Percentiles rank a stretch among this genome's conserved stretches.
Conservation (phyloP, 2,888 invertebrate genomes). For the Papilio gigon region DNA sequence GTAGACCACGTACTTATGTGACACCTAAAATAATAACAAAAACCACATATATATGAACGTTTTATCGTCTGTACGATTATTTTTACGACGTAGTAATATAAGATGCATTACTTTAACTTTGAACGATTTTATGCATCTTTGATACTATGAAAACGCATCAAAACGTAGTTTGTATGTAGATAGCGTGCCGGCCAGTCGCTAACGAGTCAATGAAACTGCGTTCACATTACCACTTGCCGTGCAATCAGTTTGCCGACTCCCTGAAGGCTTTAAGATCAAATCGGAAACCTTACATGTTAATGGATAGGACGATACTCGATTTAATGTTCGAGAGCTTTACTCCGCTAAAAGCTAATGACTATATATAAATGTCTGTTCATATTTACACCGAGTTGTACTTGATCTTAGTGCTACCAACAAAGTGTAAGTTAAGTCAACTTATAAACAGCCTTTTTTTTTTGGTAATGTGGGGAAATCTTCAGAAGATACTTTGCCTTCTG, state of each 20-base stretch:
- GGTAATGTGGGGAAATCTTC: too few relatives aligned
- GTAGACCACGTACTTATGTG: too few relatives aligned
- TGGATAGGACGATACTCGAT: conserved; percentile 50
- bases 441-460: too few relatives aligned
- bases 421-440: neutral
- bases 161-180: conserved; percentile 8
- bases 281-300: conserved; percentile 47
- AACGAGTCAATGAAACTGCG: conserved; percentile 32
- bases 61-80: neutral
- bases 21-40: neutral
- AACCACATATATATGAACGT: neutral
- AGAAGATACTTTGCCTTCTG: too few relatives aligned
- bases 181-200: neutral
- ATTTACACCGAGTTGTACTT: conserved; percentile 64
- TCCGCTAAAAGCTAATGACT: conserved; percentile 59
- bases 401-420: conserved; percentile 44
- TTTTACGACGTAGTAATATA: neutral
- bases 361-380: conserved; percentile 61
- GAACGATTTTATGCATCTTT: conserved; percentile 1
- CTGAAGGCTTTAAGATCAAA: conserved; percentile 42
- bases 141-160: conserved; percentile 20
- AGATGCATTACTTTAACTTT: conserved; percentile 5
- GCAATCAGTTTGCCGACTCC: conserved; percentile 38
- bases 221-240: conserved; percentile 37
- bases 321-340: conserved; percentile 47